Conservation (phyloP, 2,113 vertebrate species). For the Athene noctua region DNA sequence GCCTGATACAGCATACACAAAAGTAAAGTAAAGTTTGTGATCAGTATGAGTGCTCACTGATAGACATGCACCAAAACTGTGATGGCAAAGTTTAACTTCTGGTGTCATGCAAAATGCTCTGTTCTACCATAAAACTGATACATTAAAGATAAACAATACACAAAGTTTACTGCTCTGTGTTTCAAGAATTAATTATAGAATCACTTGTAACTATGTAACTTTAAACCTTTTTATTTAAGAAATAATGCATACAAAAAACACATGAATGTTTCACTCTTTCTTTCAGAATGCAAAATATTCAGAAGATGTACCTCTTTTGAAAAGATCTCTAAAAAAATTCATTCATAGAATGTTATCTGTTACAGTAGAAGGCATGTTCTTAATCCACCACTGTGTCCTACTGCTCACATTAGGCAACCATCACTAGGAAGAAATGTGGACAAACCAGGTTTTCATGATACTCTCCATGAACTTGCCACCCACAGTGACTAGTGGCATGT, state of each 20-base stretch:
- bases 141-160: neutral
- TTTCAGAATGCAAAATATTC: neutral
- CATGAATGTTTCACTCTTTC: neutral
- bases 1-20: neutral
- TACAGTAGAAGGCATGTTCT: neutral
- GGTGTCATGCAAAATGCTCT: neutral
- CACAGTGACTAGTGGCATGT: neutral
- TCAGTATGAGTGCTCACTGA: neutral
- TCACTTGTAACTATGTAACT: neutral
- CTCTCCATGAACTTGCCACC: neutral
- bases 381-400: neutral
- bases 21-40: neutral
- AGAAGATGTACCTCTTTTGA: neutral
- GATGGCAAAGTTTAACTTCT: neutral
- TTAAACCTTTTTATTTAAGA: neutral
- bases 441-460: neutral
- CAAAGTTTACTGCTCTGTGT: neutral
- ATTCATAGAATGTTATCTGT: fast-evolving
- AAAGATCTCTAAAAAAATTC: neutral
- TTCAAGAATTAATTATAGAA: neutral
- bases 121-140: neutral
- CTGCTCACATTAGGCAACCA: neutral
- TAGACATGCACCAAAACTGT: neutral
- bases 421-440: neutral
- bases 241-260: neutral